These are phyloP conservation scores for Lophotriccus pileatus DNA, from an alignment of 2,797 vertebrate species.

Conservation along the genomic window DNA sequence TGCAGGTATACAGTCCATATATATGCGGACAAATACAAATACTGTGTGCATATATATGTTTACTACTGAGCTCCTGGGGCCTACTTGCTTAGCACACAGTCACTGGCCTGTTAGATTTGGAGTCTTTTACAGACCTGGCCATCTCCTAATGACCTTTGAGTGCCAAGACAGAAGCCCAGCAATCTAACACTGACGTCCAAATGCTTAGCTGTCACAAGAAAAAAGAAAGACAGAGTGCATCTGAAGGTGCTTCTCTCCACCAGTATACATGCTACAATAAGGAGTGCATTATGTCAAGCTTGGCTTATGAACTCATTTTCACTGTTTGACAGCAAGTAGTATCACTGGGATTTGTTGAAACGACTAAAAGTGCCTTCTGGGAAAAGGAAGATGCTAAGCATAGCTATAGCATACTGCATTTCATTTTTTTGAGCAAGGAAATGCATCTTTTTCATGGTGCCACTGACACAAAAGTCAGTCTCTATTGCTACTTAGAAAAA, in stretches of 20 bases:
- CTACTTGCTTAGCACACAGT: background rate
- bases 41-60: background rate
- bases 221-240: background rate
- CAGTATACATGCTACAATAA: background rate
- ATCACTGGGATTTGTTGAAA: background rate
- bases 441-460: background rate
- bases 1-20: accelerated
- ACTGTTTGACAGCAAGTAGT: background rate
- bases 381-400: background rate
- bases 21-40: background rate
- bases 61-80: background rate
- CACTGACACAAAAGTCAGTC: background rate
- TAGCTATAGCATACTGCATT: background rate
- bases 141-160: background rate
- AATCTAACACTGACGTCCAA: background rate
- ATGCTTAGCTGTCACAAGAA: background rate
- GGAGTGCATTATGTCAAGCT: background rate
- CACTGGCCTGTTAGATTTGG: background rate
- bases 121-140: background rate
- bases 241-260: background rate
- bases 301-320: background rate
- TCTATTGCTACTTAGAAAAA: background rate
- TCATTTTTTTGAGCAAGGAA: background rate
- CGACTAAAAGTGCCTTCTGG: background rate
- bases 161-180: background rate